Percentiles rank a stretch among this genome's conserved stretches.
Conservation (phyloP, 2,113 vertebrate species). For the Apteryx owenii region DNA sequence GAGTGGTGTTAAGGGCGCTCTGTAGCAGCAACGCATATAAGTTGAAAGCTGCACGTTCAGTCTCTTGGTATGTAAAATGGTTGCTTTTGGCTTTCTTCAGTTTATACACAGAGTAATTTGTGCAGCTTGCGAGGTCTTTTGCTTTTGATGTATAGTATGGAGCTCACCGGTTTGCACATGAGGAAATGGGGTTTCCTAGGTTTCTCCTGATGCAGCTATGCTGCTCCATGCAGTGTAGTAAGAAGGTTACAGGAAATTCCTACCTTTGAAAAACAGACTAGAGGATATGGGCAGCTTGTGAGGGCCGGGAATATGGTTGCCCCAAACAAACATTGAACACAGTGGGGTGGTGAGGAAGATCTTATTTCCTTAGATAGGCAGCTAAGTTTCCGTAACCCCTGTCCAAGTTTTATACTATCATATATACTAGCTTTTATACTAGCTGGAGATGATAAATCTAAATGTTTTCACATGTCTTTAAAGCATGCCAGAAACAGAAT, state of each 20-base stretch:
- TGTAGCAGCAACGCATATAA: background rate
- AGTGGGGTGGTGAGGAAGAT: rapidly evolving
- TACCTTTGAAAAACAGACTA: background rate
- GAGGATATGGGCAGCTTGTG: background rate
- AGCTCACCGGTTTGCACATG: background rate
- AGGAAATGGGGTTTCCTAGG: background rate
- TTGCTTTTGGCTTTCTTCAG: background rate
- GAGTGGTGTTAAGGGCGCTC: background rate
- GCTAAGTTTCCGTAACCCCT: background rate
- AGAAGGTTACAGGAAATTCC: background rate
- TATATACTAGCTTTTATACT: no score
- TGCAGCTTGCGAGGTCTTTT: background rate
- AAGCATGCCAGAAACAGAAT: background rate
- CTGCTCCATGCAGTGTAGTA: rapidly evolving
- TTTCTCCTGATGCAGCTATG: background rate
- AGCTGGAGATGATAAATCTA: slow-evolving; percentile 8
- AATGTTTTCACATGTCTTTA: background rate
- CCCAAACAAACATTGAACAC: background rate
- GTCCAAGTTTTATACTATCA: background rate
- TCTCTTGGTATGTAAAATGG: background rate
- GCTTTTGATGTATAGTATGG: rapidly evolving
- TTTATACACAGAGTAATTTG: rapidly evolving
- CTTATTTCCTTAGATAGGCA: background rate
- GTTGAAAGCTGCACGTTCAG: background rate
- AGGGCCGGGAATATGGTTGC: background rate